Conservation (phyloP, 2,113 vertebrate species). For the Chlorocebus sabaeus region DNA sequence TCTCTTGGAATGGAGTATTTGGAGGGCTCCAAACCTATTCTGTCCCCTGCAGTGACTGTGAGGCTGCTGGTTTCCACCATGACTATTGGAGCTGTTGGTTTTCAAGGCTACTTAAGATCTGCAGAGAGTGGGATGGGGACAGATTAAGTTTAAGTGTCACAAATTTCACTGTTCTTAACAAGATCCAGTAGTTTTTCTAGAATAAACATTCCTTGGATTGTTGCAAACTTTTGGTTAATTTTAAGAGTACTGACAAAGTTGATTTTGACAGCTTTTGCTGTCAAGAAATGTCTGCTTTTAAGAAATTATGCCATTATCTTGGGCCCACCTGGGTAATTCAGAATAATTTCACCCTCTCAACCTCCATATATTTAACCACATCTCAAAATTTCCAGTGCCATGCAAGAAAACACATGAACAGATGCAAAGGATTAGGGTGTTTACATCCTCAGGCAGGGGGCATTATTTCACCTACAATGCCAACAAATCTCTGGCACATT, state of each 20-base stretch:
- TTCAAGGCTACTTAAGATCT: not conserved
- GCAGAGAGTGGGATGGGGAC: not conserved
- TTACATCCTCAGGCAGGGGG: accelerated
- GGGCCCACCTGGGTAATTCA: not conserved
- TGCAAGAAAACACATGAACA: not conserved
- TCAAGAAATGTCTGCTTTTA: not conserved
- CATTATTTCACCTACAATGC: not conserved
- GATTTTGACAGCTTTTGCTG: not conserved
- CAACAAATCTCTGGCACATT: not conserved
- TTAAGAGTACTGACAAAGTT: not conserved
- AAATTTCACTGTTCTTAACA: not conserved
- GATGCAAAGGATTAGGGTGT: not conserved
- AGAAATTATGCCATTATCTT: not conserved
- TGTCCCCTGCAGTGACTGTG: not conserved
- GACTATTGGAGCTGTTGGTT: not conserved
- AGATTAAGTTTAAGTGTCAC: not conserved
- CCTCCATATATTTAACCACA: not conserved
- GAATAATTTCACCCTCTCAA: not conserved
- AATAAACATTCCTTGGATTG: not conserved
- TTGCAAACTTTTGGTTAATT: not conserved
- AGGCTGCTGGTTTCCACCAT: not conserved
- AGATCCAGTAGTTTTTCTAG: not conserved
- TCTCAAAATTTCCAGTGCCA: not conserved
- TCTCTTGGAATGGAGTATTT: not conserved
- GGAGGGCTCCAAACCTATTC: not conserved